A percentile compares a stretch with the other conserved stretches of the same genome.
Conservation (phyloP, 37 sponge, comb jelly and placozoan species). For the Bolinopsis microptera region DNA sequence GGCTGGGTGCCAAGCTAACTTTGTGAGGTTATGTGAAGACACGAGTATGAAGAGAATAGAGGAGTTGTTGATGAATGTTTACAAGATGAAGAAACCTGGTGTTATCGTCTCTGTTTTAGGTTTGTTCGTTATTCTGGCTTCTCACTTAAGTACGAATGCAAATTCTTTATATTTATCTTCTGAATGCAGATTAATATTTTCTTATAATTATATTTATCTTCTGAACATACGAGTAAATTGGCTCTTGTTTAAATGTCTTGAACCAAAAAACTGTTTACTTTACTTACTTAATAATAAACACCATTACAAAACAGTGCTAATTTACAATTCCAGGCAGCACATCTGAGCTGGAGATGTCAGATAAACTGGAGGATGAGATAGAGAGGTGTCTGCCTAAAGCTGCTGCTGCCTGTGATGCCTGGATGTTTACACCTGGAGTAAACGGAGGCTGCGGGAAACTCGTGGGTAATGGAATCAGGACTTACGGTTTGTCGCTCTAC, state of each 20-base stretch:
- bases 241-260: no score
- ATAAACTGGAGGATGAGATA: background rate
- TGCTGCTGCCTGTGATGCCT: conserved; percentile 27
- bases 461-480: background rate
- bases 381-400: background rate
- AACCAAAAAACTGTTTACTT: no score
- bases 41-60: background rate
- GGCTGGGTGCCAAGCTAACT: background rate
- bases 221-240: no score
- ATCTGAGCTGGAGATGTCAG: background rate
- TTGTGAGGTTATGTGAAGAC: background rate
- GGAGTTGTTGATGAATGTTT: background rate
- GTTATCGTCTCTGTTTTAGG: background rate
- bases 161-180: no score
- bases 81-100: conserved; percentile 16
- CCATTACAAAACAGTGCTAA: background rate
- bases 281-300: no score
- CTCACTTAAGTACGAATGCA: no score
- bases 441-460: background rate
- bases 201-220: no score
- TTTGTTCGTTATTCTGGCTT: no score
- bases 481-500: background rate
- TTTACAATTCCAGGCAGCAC: background rate
- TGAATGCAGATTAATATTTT: no score
- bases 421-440: background rate